phyloP scores from a whole-genome alignment of 2,797 vertebrate genomes.

The Bothrops alternatus region DNA sequence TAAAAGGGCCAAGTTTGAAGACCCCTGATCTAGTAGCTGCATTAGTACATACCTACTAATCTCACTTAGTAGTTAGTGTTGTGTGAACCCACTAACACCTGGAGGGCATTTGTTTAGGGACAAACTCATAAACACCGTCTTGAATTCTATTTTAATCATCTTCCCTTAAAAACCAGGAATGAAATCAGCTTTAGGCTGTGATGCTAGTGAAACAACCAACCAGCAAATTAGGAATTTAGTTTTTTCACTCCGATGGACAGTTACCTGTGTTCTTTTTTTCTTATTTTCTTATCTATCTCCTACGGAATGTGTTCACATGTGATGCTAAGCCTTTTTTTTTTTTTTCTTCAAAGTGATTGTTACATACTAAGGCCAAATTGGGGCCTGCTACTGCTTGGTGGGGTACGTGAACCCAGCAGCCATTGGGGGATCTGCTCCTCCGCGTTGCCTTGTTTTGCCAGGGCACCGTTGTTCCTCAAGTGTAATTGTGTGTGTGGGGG shows the following conservation, averaged over 20 bases:
- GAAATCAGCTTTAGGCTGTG: neutral
- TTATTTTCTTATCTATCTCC: neutral
- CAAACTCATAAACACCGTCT: neutral
- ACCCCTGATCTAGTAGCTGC: too few relatives aligned
- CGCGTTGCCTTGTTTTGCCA: accelerated
- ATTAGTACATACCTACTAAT: too few relatives aligned
- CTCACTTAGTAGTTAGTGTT: neutral
- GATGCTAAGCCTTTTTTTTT: neutral
- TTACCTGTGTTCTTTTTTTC: neutral
- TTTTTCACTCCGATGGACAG: neutral
- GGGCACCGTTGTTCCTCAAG: neutral
- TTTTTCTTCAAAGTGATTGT: neutral
- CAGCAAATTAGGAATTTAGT: neutral
- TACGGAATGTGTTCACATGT: neutral
- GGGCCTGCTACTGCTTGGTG: neutral
- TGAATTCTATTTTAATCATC: neutral
- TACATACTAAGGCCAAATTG: neutral
- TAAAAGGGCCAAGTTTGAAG: too few relatives aligned
- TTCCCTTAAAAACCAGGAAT: neutral
- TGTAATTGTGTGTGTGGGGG: neutral
- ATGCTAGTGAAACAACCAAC: neutral
- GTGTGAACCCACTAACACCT: neutral
- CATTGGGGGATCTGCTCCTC: neutral
- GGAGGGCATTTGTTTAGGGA: neutral
- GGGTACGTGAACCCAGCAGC: neutral